These are phyloP conservation scores for Enteromius trimaculatus DNA, from an alignment of 2,797 vertebrate genomes.

Conservation along the genomic window DNA sequence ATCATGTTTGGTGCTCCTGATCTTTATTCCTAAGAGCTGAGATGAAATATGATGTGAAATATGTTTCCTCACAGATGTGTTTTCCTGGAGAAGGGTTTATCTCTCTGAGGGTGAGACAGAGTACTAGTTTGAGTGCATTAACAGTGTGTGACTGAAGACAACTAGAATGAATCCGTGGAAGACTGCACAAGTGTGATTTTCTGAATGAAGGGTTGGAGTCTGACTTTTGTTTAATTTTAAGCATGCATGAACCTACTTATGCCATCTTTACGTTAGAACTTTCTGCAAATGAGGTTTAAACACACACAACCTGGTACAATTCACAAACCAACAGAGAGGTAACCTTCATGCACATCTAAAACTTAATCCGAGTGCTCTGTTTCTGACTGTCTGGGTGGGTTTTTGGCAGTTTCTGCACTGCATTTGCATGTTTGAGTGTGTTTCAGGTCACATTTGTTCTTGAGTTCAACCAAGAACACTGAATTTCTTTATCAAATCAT, in stretches of 20 bases:
- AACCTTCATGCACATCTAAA: not conserved
- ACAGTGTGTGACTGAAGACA: constrained; percentile 32
- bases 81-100: constrained; percentile 63
- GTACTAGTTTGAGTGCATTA: not conserved
- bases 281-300: not conserved
- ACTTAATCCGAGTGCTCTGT: not conserved
- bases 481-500: not conserved
- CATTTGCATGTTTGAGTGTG: constrained; percentile 15
- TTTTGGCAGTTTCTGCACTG: not conserved
- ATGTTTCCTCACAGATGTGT: constrained; percentile 68
- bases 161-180: not conserved
- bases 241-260: constrained; percentile 4
- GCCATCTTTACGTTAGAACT: not conserved
- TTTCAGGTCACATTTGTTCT: not conserved
- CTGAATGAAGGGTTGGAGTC: not conserved
- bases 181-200: constrained; percentile 4
- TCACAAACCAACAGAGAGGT: not conserved
- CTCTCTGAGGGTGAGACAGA: constrained; percentile 67
- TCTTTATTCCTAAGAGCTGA: not conserved
- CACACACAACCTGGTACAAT: not conserved
- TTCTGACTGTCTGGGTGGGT: not conserved
- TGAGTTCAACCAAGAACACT: not conserved
- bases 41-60: constrained; percentile 34
- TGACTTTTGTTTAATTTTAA: not conserved
- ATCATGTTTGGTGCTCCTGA: not conserved